A percentile compares a stretch with the other conserved stretches of the same genome.
These are phyloP conservation scores for Drosophila falleni DNA, from an alignment of 2,888 invertebrate genomes.

Conservation along the genomic window DNA sequence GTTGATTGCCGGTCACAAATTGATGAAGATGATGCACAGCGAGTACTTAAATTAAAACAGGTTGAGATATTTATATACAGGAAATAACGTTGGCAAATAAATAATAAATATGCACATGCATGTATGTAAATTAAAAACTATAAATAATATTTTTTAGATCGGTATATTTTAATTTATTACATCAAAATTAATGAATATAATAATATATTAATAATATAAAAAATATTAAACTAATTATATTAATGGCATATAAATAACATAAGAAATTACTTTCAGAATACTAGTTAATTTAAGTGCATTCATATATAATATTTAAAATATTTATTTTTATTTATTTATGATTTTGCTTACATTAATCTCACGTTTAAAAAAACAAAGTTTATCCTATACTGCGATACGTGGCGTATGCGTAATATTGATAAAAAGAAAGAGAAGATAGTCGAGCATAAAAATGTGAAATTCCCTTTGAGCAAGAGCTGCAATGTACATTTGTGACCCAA, in stretches of 20 bases:
- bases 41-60: slow-evolving; percentile 4
- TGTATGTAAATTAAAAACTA: background rate
- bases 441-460: slow-evolving; percentile 15
- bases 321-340: background rate
- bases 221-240: background rate
- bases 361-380: background rate
- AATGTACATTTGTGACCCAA: slow-evolving; percentile 28
- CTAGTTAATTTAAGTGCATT: no score
- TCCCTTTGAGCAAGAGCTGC: slow-evolving; percentile 20
- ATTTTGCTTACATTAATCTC: slow-evolving; percentile 1
- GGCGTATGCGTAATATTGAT: slow-evolving; percentile 40
- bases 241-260: no score
- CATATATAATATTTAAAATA: background rate
- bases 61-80: slow-evolving; percentile 8
- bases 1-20: slow-evolving; percentile 27
- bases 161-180: no score
- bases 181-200: no score
- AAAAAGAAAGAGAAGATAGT: background rate
- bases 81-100: background rate
- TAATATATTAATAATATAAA: background rate
- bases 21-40: slow-evolving; percentile 7
- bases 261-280: no score
- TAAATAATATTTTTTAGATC: no score
- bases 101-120: background rate
- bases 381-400: background rate